Base-by-base conservation (phyloP, 1,140 invertebrate genomes). In the Glossosoma conforme region DNA sequence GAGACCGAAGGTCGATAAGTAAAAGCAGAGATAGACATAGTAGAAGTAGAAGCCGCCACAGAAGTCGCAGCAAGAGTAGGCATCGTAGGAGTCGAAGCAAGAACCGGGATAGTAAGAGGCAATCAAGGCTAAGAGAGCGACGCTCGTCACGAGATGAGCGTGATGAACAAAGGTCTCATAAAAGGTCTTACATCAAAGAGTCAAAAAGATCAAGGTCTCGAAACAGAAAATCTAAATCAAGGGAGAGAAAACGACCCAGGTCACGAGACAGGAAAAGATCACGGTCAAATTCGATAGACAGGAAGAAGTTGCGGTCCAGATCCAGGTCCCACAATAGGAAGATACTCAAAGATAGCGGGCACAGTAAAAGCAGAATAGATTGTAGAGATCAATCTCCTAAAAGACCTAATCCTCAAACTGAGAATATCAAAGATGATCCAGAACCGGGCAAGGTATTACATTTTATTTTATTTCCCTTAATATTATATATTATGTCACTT, bases 401-500 rank as follows among this genome's bases (percentile, higher is more conserved):
- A 19, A 44, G 44, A 46, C 53, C 45, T 17, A 52, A 52, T 33
- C 54, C 63, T 54, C 68, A 50, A 24, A 24, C 20, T 18, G 69
- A 77, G 19, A 74, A 81, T 44, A 65, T 83, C 50, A 77, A 76
- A 56, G 81, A 83, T 65, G 80, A 83, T 65, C 81, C 81, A 2
- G 76, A 81, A 42, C 70, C 77, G 8, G 81, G 81, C 15, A 83
- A 83, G 60, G 76, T 79, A 62, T 35, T 10, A 14, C n/a, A n/a
- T 35, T 18, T 15, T 33, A 33, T 33, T 45, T 13, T 40, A 32
- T 38, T 25, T 38, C 17, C 18, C 2, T 43, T 15, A 44, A 15
- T 9, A 24, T 36, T 44, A 37, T 20, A 13, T 9, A 24, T 46
- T 10, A 30, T 15, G 44, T 46, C 25, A 37, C 14, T 30, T 49